Base-by-base conservation (phyloP, 2,888 invertebrate species). In the Philopedon plagiatum region DNA sequence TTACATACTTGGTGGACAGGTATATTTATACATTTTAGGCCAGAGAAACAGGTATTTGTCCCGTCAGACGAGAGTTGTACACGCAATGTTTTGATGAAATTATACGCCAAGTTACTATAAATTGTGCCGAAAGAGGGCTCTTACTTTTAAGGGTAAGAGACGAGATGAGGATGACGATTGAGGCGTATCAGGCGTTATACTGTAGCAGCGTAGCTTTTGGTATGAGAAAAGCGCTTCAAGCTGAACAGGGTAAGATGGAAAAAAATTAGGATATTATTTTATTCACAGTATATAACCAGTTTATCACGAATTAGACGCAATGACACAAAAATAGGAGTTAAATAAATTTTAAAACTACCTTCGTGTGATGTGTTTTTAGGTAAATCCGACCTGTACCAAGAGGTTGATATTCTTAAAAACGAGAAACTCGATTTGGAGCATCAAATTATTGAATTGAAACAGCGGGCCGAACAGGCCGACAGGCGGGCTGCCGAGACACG, bases 191-290 rank as follows among this genome's bases (percentile, higher is more conserved):
- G 85, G 96, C 97, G 0, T 88, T 99, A 1, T 98, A 98, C 82
- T 98, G 98, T 85, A 98, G 98, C 85, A 97, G 98, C 64, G 95
- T 98, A 61, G 98, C 98, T 0, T 99, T 98, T 84, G 98, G 79
- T 19, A 96, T 99, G 92, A 90, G 98, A 74, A 99, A 99, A 87
- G 97, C 98, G n/a, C 87, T 99, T 67, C 95, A 96, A 90, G 93
- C 95, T 0, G 96, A 96, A 83, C 94, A 95, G 87, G 94, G 95
- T 15, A 58, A 41, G 15, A 23, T 9, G 8, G 4, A n/a, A 39
- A 3, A 13, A 11, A 9, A 8, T 29, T 29, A 3, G 29, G n/a
- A n/a, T n/a, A n/a, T n/a, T n/a, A n/a, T n/a, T n/a, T n/a, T n/a
- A n/a, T n/a, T n/a, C n/a, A n/a, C n/a, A n/a, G n/a, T n/a, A n/a